phyloP scores from a whole-genome alignment of 2,888 invertebrate genomes.

The Caenorhabditis sulstoni region DNA sequence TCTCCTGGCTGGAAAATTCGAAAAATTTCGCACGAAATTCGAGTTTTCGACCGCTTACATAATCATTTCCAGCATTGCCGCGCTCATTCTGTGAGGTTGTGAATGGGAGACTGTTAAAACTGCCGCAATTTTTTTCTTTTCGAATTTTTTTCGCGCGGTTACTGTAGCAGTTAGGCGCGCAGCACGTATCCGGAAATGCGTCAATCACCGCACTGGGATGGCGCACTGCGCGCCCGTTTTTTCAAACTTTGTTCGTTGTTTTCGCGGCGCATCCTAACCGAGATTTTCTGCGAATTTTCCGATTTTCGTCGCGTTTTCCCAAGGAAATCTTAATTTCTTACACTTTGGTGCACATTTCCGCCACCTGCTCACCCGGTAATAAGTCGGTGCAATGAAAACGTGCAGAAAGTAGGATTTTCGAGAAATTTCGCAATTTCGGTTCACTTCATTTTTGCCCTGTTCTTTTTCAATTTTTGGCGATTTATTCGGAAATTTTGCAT shows the following conservation, averaged over 20 bases:
- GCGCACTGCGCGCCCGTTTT: not conserved
- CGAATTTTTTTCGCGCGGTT: not conserved
- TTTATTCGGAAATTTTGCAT: not conserved
- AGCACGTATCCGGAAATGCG: not conserved
- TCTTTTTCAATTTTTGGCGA: not conserved
- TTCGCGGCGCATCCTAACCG: not conserved
- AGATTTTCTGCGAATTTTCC: constrained; percentile 1
- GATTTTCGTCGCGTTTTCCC: not conserved
- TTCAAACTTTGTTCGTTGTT: constrained; percentile 4
- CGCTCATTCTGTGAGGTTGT: not conserved
- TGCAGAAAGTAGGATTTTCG: constrained; percentile 13
- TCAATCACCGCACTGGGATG: no score
- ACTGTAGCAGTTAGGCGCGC: constrained; percentile 14
- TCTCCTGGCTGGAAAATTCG: not conserved
- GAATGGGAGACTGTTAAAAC: not conserved
- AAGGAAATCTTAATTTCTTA: not conserved
- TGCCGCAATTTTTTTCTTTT: not conserved
- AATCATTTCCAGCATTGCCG: not conserved
- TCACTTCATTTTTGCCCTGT: not conserved
- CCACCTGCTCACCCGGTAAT: constrained; percentile 2
- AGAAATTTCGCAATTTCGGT: not conserved
- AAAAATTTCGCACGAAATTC: not conserved
- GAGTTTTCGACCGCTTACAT: not conserved
- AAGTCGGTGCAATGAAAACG: constrained; percentile 9
- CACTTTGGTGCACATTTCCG: not conserved